Base-by-base conservation (phyloP, 2,113 vertebrate genomes). In the Elanus axillaris region DNA sequence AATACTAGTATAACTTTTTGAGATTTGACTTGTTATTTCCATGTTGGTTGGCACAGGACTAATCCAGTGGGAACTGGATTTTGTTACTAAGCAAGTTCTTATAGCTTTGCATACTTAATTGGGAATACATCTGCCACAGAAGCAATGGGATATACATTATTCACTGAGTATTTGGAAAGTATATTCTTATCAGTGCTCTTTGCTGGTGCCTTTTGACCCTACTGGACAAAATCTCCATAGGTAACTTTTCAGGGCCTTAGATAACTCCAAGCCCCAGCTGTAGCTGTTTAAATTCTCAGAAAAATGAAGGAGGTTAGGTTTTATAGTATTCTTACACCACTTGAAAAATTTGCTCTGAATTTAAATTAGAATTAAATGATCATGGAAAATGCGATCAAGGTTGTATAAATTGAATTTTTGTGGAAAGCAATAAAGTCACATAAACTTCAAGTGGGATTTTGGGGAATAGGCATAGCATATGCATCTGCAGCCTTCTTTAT, bases 311-410 rank as follows among this genome's bases (percentile, higher is more conserved):
- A 16, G 16, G 6, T 48, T 93, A 43, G 6, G 10, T 16, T 85
- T 92, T 78, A 38, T 22, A 68, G 13, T 11, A 29, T 71, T 60
- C 73, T 90, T 63, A 90, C 79, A 32, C 43, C 34, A 53, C 43
- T 80, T 83, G 36, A 56, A 92, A 91, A 96, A 48, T 63, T 55
- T 80, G 19, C n/a, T 75, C 59, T 22, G 9, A 95, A 90, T 88
- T 96, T 64, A 79, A 90, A 83, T 95, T 81, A 88, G 45, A 94
- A 89, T 89, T 91, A 94, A 96, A 88, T 52, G 48, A 47, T 95
- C 68, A 43, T 36, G 10, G 50, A 79, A 78, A 80, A 64, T 45
- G 11, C 17, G 59, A 58, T 67, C 34, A 80, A 85, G 55, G 19
- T 67, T 60, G 22, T 26, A 63, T 38, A 88, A 73, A 93, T 14